Percentiles rank a stretch among this genome's conserved stretches.
phyloP scores from a whole-genome alignment of 2,113 vertebrate genomes.

The Tretioscincus oriximinensis region DNA sequence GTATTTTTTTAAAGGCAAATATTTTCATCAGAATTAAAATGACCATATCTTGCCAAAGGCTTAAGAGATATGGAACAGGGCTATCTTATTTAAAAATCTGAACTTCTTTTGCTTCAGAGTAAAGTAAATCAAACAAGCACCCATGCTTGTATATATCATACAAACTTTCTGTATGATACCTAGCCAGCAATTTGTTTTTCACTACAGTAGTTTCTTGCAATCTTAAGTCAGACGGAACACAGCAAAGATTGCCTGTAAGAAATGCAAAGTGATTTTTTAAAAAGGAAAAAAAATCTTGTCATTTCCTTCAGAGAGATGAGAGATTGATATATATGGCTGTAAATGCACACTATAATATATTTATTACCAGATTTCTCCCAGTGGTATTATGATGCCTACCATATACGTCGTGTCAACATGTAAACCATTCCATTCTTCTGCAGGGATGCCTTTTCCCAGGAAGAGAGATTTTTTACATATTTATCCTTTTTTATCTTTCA shows the following conservation, averaged over 20 bases:
- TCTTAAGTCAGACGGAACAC: constrained; percentile 53
- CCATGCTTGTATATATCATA: constrained; percentile 58
- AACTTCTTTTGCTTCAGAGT: constrained; percentile 46
- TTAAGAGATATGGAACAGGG: constrained; percentile 40
- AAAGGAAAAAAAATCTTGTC: constrained; percentile 20
- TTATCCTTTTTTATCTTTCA: background rate
- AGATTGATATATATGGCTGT: constrained; percentile 45
- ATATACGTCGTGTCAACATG: background rate
- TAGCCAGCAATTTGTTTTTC: constrained; percentile 59
- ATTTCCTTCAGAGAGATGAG: constrained; percentile 42
- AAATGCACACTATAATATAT: constrained; percentile 38
- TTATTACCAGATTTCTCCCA: constrained; percentile 38
- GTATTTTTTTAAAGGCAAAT: background rate
- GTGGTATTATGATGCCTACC: constrained; percentile 25
- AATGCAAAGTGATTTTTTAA: constrained; percentile 46
- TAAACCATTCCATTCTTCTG: background rate
- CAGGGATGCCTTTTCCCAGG: background rate
- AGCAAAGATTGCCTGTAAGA: constrained; percentile 53
- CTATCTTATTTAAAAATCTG: constrained; percentile 47
- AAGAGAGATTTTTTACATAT: background rate
- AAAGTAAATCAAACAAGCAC: constrained; percentile 62
- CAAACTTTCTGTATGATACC: constrained; percentile 49
- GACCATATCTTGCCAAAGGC: constrained; percentile 35
- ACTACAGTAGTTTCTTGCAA: constrained; percentile 62
- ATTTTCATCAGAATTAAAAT: constrained; percentile 26